Evolutionary conservation across 2,888 invertebrate genomes (phyloP).

Genomic region (Cheilosia soror): DNA sequence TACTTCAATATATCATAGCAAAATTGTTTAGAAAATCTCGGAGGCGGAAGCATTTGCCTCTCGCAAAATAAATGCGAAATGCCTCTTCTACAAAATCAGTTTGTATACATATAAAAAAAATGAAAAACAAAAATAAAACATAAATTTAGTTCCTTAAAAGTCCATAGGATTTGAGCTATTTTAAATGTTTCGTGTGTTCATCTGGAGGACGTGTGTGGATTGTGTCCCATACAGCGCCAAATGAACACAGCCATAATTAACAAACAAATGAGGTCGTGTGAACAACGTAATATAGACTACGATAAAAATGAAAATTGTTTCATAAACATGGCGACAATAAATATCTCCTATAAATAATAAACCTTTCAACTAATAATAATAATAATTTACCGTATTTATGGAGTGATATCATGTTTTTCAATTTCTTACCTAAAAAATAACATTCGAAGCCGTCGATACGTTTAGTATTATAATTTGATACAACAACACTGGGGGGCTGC

Average conservation of each 20-base stretch:
- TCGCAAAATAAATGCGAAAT: conserved; percentile 57
- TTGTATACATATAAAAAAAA: conserved; percentile 27
- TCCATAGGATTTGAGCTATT: conserved; percentile 74
- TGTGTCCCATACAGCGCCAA: conserved; percentile 22
- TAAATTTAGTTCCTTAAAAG: conserved; percentile 57
- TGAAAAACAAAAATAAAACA: conserved; percentile 34
- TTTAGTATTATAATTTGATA: conserved; percentile 35
- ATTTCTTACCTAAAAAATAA: conserved; percentile 62
- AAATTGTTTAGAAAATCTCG: conserved; percentile 45
- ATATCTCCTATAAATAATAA: conserved; percentile 57
- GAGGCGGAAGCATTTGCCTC: conserved; percentile 2
- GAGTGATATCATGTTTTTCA: conserved; percentile 60
- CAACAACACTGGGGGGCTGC: conserved; percentile 42
- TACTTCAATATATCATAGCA: conserved; percentile 47
- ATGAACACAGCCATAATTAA: conserved; percentile 69
- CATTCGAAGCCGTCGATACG: conserved; percentile 65
- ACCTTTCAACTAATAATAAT: conserved; percentile 62
- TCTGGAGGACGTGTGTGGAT: conserved; percentile 22
- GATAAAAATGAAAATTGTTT: conserved; percentile 51
- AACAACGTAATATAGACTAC: conserved; percentile 52
- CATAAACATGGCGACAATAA: conserved; percentile 67
- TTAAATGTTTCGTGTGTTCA: conserved; percentile 59
- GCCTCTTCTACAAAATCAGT: conserved; percentile 46
- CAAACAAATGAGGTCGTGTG: conserved; percentile 52
- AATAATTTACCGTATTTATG: conserved; percentile 48